These are phyloP conservation scores for Heliconius hortense DNA, from an alignment of 2,888 invertebrate species.

Conservation along the genomic window DNA sequence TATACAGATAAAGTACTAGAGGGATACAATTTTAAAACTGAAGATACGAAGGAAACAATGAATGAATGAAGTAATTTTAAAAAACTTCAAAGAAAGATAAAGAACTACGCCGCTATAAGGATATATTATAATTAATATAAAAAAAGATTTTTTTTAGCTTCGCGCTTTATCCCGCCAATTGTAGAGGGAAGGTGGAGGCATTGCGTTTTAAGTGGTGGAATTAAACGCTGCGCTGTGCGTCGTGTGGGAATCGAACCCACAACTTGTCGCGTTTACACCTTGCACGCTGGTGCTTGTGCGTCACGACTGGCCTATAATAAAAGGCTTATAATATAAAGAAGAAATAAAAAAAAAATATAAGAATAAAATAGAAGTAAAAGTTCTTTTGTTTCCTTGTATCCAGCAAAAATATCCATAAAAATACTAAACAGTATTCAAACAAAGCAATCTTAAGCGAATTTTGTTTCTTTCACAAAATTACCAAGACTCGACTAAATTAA, in stretches of 20 bases:
- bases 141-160: too few relatives aligned
- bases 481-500: slow-evolving; percentile 62
- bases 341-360: too few relatives aligned
- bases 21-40: slow-evolving; percentile 12
- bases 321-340: too few relatives aligned
- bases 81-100: not conserved
- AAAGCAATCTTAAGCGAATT: slow-evolving; percentile 73
- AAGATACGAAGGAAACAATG: slow-evolving; percentile 2
- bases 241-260: too few relatives aligned
- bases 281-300: too few relatives aligned
- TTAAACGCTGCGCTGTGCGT: too few relatives aligned
- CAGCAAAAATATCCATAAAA: slow-evolving; percentile 25
- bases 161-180: too few relatives aligned
- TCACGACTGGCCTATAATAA: too few relatives aligned
- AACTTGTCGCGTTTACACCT: too few relatives aligned
- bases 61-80: not conserved
- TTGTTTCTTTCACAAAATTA: slow-evolving; percentile 75
- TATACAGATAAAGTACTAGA: slow-evolving; percentile 24
- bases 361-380: not conserved
- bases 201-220: too few relatives aligned
- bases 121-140: too few relatives aligned
- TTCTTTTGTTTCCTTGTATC: slow-evolving; percentile 17
- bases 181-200: too few relatives aligned
- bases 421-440: slow-evolving; percentile 8
- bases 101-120: not conserved